phyloP scores from a whole-genome alignment of 2,888 invertebrate genomes.

The Colostygia pectinataria region DNA sequence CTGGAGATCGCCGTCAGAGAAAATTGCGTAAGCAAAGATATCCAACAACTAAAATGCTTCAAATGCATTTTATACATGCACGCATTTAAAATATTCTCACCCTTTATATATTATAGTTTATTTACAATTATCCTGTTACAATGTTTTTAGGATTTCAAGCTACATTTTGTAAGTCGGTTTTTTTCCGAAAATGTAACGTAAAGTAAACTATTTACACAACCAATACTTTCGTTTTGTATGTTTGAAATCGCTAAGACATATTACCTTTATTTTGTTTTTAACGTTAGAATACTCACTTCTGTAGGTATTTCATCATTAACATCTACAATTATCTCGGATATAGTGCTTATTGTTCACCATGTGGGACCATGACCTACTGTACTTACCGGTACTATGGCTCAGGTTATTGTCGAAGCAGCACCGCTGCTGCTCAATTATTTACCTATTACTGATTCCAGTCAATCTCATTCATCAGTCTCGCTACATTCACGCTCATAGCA shows the following conservation, averaged over 20 bases:
- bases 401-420: too few species aligned
- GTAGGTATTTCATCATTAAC: neutral
- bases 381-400: too few species aligned
- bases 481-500: too few species aligned
- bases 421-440: too few species aligned
- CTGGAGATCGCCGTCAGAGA: conserved; percentile 95
- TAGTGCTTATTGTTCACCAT: neutral
- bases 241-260: neutral
- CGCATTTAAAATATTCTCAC: conserved; percentile 37
- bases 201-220: too few species aligned
- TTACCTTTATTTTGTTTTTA: neutral
- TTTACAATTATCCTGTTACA: conserved; percentile 4
- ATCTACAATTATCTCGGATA: neutral
- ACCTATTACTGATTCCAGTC: too few species aligned
- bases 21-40: conserved; percentile 90
- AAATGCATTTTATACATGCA: conserved; percentile 49
- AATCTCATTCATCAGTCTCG: too few species aligned
- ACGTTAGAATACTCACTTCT: conserved; percentile 7
- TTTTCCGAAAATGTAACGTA: neutral
- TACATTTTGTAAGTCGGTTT: neutral
- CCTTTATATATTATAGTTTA: conserved; percentile 17
- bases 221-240: too few species aligned
- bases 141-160: conserved; percentile 5
- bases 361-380: too few species aligned
- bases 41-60: conserved; percentile 34